phyloP scores from a whole-genome alignment of 2,113 vertebrate species.

The Sorex fumeus region DNA sequence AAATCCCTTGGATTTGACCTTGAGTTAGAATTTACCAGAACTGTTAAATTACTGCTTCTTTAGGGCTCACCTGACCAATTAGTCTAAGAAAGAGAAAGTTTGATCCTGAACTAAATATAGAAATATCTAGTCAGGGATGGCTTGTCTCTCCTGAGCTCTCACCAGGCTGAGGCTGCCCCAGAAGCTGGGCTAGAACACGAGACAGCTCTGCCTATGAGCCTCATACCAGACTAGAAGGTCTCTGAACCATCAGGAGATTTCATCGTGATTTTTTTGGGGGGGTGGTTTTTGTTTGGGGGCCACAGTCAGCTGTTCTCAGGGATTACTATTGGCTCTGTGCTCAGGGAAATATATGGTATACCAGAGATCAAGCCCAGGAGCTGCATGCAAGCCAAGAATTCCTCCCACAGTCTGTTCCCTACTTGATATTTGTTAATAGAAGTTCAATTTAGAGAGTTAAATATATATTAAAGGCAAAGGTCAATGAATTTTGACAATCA shows the following conservation, averaged over 20 bases:
- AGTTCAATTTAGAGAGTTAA: not conserved
- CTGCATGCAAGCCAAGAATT: no score
- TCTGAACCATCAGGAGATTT: not conserved
- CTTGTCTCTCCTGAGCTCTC: not conserved
- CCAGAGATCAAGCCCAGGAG: no score
- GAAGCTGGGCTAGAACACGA: not conserved
- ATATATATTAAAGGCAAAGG: not conserved
- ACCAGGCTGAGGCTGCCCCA: not conserved
- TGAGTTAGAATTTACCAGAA: constrained; percentile 45
- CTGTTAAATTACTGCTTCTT: constrained; percentile 22
- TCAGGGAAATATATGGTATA: no score
- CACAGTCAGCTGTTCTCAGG: no score
- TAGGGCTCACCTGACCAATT: not conserved
- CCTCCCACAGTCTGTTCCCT: no score
- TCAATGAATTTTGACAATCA: constrained; percentile 27
- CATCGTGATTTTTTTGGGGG: not conserved
- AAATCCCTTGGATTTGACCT: constrained; percentile 32
- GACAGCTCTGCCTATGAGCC: not conserved
- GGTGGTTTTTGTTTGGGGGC: not conserved
- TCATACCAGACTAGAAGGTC: not conserved
- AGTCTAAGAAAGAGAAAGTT: not conserved
- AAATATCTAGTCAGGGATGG: constrained; percentile 2
- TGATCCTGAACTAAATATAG: not conserved
- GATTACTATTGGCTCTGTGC: no score
- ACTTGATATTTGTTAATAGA: no score